Conservation (phyloP, 2,797 vertebrate genomes). For the Fistularia commersonii region DNA sequence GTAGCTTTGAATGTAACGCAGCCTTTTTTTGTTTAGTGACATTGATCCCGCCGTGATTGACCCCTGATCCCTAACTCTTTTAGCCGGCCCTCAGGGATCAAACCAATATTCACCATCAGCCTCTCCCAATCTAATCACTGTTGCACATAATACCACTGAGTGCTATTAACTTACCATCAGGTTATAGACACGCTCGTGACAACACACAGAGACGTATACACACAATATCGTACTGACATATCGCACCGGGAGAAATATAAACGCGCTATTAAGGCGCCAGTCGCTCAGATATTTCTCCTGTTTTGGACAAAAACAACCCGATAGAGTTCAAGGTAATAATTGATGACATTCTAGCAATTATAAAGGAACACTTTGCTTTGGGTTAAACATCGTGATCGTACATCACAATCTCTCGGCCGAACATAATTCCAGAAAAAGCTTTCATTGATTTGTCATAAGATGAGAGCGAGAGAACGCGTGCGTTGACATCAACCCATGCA, state of each 20-base stretch:
- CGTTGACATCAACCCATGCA: slow-evolving; percentile 23
- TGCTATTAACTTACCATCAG: slow-evolving; percentile 73
- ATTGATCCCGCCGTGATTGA: slow-evolving; percentile 68
- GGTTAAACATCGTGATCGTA: slow-evolving; percentile 33
- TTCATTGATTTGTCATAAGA: slow-evolving; percentile 70
- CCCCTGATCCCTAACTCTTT: slow-evolving; percentile 64
- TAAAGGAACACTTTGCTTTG: slow-evolving; percentile 48
- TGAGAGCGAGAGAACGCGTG: slow-evolving; percentile 17
- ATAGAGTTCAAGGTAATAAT: slow-evolving; percentile 27
- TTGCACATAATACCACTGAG: slow-evolving; percentile 68
- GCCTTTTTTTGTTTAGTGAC: slow-evolving; percentile 56
- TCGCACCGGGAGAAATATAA: slow-evolving; percentile 39
- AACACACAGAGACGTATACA: slow-evolving; percentile 23
- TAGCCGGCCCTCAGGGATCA: slow-evolving; percentile 50
- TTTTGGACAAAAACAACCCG: slow-evolving; percentile 23
- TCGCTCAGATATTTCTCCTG: slow-evolving; percentile 23
- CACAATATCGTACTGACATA: slow-evolving; percentile 24
- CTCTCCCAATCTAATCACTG: slow-evolving; percentile 70
- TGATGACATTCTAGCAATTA: slow-evolving; percentile 45
- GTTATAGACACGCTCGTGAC: slow-evolving; percentile 41
- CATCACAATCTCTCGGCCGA: slow-evolving; percentile 41
- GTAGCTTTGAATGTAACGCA: slow-evolving; percentile 39
- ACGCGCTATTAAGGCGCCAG: slow-evolving; percentile 30
- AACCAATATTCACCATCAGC: slow-evolving; percentile 60
- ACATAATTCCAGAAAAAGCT: slow-evolving; percentile 52